Evolutionary conservation across 1,140 invertebrate genomes (phyloP), one percentile per base, ranked within the genome.

Genomic region (Tetramorium simillimum): DNA sequence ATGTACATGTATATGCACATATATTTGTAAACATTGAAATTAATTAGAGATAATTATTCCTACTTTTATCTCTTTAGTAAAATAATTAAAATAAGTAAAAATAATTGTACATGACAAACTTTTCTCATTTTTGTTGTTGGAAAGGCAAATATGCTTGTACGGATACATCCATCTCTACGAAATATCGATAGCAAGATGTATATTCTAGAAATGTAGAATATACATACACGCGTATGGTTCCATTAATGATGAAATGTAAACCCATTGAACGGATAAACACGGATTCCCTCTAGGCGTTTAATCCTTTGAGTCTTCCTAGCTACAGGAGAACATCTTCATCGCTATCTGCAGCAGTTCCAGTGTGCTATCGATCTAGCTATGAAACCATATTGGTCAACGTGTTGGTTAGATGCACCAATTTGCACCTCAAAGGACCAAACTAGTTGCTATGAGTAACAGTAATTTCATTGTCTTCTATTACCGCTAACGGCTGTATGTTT

Each of bases 341-440:
- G 69, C 24, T 84, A 82, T 73, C 53, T n/a, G n/a, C n/a, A n/a
- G n/a, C 40, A 28, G 53, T 60, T 60, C 0, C 80, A 62, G 24
- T 49, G 40, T 62, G n/a, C 69, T 60, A 84, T 84, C 56, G 69
- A 84, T 84, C 24, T 84, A n/a, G 43, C 80, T 84, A 84, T 84
- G 53, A 84, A 84, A 84, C 40, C 53, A 75, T 60, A 84, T 60
- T 73, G 67, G 80, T 75, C 80, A 75, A 84, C 69, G 80, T 60
- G 69, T 84, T 60, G 53, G 80, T 73, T 84, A 84, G 69, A 60
- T 84, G 51, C 80, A 84, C 28, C 69, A 84, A 84, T 84, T 84
- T 84, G 53, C 80, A 84, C 80, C 69, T 84, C 80, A 84, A 75
- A 73, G 80, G 69, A 33, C 40, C 53, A 60, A 73, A 60, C 80